Base-by-base conservation (phyloP, 2,888 invertebrate species). In the Brachynemurus nebulosus region DNA sequence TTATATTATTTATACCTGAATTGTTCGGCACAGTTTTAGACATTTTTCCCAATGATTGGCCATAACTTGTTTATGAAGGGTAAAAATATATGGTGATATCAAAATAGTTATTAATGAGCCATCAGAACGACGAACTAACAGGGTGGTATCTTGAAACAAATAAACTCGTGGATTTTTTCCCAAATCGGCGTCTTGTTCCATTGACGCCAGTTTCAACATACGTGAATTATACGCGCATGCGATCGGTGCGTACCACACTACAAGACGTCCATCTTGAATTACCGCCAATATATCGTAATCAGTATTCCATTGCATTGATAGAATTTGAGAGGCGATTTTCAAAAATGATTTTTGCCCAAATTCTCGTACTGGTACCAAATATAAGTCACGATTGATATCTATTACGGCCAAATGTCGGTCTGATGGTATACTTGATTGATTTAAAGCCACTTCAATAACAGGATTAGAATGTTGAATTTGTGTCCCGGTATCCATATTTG, bases 381-480 rank as follows among this genome's bases (percentile, higher is more conserved):
- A 88, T 12, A 96, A 68, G 63, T 96, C 95, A 54, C 81, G 75
- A 59, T 92, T 92, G 54, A 76, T 78, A 65, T 98, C 97, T 19
- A 96, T 70, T 46, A 96, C 68, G 1, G 91, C 91, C 36, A 96
- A 65, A 55, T 84, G 84, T 50, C 96, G 76, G 54, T 89, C 88
- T 25, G 72, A 75, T 0, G 79, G 60, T 0, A 79, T 73, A 1
- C 91, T 92, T 44, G 85, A 80, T 59, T 92, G 86, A 60, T 91
- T 91, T 35, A 96, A 67, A 0, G 86, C 80, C 12, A 97, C 68
- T 55, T 83, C 80, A 2, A 78, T 72, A n/a, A 97, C 75, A 19
- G 81, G 82, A 59, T 82, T 76, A 56, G 77, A 74, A 59, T 91
- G 90, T 9, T 71, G 69, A 46, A 93, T 66, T 4, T 83, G 78